Percentiles rank a stretch among this genome's conserved stretches.
Conservation (phyloP, 1,140 invertebrate genomes). For the Sycobia sp. region DNA sequence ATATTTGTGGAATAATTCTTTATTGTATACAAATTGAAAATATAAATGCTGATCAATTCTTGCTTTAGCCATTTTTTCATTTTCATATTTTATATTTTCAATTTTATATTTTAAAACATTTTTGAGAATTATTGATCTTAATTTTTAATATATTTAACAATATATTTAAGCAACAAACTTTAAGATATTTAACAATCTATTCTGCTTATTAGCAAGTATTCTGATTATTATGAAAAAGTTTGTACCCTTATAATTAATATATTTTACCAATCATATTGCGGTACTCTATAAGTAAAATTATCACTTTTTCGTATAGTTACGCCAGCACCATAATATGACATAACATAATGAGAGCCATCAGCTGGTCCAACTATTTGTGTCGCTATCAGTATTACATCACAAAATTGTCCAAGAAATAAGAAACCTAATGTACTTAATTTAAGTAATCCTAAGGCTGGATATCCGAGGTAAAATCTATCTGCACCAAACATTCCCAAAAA, state of each 20-base stretch:
- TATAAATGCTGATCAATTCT: no score
- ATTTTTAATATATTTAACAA: no score
- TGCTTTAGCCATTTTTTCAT: no score
- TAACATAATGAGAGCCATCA: conserved; percentile 95
- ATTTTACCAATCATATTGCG: conserved; percentile 74
- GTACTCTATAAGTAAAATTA: conserved; percentile 83
- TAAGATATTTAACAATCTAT: no score
- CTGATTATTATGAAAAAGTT: not conserved
- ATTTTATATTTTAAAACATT: no score
- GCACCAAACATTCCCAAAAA: conserved; percentile 97
- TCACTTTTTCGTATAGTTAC: conserved; percentile 81
- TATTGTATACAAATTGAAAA: no score
- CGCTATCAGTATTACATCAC: conserved; percentile 95
- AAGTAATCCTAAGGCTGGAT: conserved; percentile 90
- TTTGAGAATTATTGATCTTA: no score
- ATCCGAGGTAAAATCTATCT: conserved; percentile 95
- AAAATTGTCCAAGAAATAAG: conserved; percentile 93
- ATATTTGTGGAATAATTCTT: conserved; percentile 7
- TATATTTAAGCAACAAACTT: no score
- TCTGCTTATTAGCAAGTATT: not conserved
- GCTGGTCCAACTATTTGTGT: conserved; percentile 90
- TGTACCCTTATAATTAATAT: no score
- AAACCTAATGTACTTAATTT: conserved; percentile 96
- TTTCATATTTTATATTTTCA: no score
- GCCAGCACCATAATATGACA: conserved; percentile 90